These are phyloP conservation scores for Entomobrya proxima DNA, from an alignment of 2,888 invertebrate species.

Conservation along the genomic window DNA sequence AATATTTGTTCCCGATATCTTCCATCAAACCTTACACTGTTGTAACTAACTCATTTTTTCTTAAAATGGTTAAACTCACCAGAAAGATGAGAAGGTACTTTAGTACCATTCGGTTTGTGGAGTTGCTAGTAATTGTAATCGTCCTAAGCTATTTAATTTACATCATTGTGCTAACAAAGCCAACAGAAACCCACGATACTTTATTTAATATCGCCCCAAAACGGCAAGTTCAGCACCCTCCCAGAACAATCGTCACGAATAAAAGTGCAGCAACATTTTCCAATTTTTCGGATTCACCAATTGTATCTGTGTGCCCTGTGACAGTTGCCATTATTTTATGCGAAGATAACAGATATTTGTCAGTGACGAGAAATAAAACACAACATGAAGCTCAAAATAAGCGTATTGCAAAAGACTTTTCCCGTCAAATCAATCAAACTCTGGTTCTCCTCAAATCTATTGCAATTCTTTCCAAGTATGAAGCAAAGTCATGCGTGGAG, in stretches of 20 bases:
- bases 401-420: constrained; percentile 68
- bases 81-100: not conserved
- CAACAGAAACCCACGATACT: not conserved
- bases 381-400: not conserved
- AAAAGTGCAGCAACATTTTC: not conserved
- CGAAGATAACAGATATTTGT: constrained; percentile 45
- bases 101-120: not conserved
- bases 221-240: not conserved
- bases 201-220: constrained; percentile 27
- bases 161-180: not conserved
- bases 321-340: constrained; percentile 67
- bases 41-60: too few relatives aligned
- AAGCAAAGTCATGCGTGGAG: constrained; percentile 58
- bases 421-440: constrained; percentile 75
- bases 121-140: not conserved
- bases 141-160: not conserved
- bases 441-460: constrained; percentile 75
- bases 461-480: constrained; percentile 39
- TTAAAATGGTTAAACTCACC: not conserved
- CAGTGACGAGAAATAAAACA: not conserved
- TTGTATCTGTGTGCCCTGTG: constrained; percentile 50
- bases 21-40: too few relatives aligned
- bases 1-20: too few relatives aligned
- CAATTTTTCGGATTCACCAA: not conserved
- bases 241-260: not conserved